Percentiles rank a stretch among this genome's conserved stretches.
Conservation (phyloP, 2,797 vertebrate species). For the Spea hammondii region DNA sequence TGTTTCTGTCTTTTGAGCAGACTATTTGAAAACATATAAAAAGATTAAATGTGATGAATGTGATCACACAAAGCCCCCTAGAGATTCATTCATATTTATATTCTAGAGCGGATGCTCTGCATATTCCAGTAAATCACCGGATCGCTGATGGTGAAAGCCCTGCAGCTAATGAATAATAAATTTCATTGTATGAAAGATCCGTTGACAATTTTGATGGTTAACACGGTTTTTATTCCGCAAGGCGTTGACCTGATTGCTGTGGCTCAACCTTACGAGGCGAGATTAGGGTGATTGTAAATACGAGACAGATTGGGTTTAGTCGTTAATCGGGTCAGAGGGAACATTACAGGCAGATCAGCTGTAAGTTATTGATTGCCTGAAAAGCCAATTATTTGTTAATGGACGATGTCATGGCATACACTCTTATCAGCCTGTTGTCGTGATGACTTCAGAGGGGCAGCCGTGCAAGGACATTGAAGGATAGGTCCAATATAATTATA, state of each 20-base stretch:
- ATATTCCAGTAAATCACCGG: constrained; percentile 34
- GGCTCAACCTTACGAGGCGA: neutral
- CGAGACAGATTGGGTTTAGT: neutral
- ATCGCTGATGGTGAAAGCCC: constrained; percentile 14
- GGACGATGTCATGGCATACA: neutral
- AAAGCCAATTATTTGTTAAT: neutral
- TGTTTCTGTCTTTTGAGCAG: constrained; percentile 47
- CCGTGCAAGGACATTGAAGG: neutral
- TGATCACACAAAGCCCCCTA: constrained; percentile 54
- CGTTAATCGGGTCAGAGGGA: neutral
- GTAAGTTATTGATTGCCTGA: neutral
- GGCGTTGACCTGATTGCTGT: neutral
- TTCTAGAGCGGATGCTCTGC: constrained; percentile 34
- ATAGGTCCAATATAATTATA: no score
- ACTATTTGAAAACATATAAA: constrained; percentile 44
- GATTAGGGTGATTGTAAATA: neutral
- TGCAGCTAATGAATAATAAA: constrained; percentile 49
- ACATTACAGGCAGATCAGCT: neutral
- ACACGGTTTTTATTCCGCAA: neutral
- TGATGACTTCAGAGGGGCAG: neutral
- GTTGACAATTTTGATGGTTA: constrained; percentile 33
- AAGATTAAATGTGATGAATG: constrained; percentile 51
- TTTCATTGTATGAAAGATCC: constrained; percentile 46
- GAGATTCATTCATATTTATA: constrained; percentile 56
- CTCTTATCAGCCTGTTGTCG: neutral